Conservation (phyloP, 2,888 invertebrate species). For the Rhingia campestris region DNA sequence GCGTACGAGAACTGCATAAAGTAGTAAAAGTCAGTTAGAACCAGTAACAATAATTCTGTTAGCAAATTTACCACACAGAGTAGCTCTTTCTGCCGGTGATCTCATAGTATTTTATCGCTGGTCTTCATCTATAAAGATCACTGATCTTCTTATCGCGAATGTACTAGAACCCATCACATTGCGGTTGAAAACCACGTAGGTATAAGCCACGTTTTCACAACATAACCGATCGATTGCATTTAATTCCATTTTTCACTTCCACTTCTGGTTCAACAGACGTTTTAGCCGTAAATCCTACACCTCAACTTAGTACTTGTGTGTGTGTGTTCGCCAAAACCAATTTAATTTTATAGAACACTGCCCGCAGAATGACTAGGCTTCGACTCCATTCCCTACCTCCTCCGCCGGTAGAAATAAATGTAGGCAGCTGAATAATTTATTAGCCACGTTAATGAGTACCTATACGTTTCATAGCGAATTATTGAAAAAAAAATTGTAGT, state of each 20-base stretch:
- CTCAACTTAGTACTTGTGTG: slow-evolving; percentile 33
- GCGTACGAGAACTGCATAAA: no score
- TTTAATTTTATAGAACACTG: slow-evolving; percentile 47
- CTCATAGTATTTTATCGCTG: no score
- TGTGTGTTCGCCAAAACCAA: slow-evolving; percentile 58
- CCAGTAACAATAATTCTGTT: no score
- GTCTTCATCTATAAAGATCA: no score
- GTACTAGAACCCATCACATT: slow-evolving; percentile 12
- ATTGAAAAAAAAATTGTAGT: neutral
- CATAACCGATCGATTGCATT: slow-evolving; percentile 23
- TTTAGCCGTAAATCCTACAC: slow-evolving; percentile 52
- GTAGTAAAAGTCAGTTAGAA: no score
- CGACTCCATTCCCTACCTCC: neutral
- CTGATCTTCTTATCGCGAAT: no score
- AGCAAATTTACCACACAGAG: no score
- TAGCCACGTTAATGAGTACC: slow-evolving; percentile 36
- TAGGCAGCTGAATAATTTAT: slow-evolving; percentile 52
- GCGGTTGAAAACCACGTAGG: slow-evolving; percentile 2
- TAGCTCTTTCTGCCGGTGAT: no score
- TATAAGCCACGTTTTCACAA: neutral
- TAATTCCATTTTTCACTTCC: slow-evolving; percentile 30
- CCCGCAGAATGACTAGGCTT: slow-evolving; percentile 18
- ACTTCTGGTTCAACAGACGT: slow-evolving; percentile 47
- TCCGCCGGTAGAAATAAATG: neutral
- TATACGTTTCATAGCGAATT: slow-evolving; percentile 28